Evolutionary conservation across 2,888 invertebrate genomes (phyloP), one percentile per base, ranked within the genome.

Genomic region (Mimachlamys varia): DNA sequence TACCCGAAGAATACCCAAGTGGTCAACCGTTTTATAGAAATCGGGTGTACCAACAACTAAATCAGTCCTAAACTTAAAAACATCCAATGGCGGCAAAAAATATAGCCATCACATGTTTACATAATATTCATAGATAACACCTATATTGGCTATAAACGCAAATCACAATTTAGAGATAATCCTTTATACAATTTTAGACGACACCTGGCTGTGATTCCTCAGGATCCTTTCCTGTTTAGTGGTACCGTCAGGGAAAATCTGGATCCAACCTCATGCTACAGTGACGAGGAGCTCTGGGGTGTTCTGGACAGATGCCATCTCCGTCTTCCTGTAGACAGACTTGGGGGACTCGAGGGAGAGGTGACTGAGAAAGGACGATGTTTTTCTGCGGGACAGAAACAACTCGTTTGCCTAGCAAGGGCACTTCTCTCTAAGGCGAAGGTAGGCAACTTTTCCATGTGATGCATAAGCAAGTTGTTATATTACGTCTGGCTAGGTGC

Each of bases 221-320:
- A 99, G 97, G 98, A 99, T 96, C 98, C 99, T 27, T 98, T 99
- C 97, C 97, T 99, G 90, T 99, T 99, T 97, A 97, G 98, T 95
- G 99, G 99, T 15, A 98, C 98, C 5, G 97, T 99, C 27, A 97
- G 98, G 90, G 98, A 99, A 95, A 99, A 99, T 97, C 97, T 99
- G 88, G 99, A 99, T 97, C 99, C 99, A 0, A 97, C 98, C 89
- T 97, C 97, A 76, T 97, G 97, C 94, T 98, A 98, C 97, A 97
- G 97, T 87, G 98, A 98, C 95, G 97, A 97, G 19, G 98, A 98
- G 96, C 97, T 99, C 91, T 98, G 98, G 98, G 97, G 97, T 94
- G 98, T 98, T 87, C 97, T 99, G 89, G 97, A 98, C 92, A 98
- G 98, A 95, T 98, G 98, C 95, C 98, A 98, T 94, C 97, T 98